Conservation (phyloP, 2,888 invertebrate species). For the Athetis lepigone region DNA sequence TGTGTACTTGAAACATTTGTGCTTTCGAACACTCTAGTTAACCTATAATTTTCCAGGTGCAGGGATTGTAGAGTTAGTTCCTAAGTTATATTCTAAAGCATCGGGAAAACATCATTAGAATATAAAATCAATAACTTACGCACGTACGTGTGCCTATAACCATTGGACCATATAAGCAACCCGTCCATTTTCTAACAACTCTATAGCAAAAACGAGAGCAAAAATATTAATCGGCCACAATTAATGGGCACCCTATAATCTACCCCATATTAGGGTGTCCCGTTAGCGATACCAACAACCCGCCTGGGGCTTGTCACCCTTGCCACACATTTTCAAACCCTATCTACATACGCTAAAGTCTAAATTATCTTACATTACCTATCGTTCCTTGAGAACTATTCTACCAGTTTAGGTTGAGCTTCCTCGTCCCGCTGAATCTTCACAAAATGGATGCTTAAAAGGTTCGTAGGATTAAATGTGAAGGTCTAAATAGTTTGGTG, state of each 20-base stretch:
- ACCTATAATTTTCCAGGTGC: too few species aligned
- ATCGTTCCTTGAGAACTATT: conserved; percentile 27
- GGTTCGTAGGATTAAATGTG: conserved; percentile 24
- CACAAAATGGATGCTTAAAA: conserved; percentile 32
- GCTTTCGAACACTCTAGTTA: too few species aligned
- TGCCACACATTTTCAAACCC: conserved; percentile 41
- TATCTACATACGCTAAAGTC: conserved; percentile 50
- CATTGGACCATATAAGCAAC: conserved; percentile 30
- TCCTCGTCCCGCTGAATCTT: conserved; percentile 22
- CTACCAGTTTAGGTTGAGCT: conserved; percentile 44
- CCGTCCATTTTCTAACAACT: conserved; percentile 40
- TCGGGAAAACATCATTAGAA: not conserved
- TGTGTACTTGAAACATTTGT: too few species aligned
- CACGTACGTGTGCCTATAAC: conserved; percentile 12
- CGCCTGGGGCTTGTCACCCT: conserved; percentile 39
- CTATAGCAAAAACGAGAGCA: conserved; percentile 48
- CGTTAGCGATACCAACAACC: conserved; percentile 68
- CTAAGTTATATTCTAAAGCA: too few species aligned
- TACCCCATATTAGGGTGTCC: conserved; percentile 76
- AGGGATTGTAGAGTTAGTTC: too few species aligned
- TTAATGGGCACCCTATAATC: conserved; percentile 69
- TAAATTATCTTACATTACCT: conserved; percentile 29
- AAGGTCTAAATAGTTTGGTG: conserved; percentile 49
- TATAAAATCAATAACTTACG: conserved; percentile 4
- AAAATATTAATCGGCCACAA: conserved; percentile 54